Percentiles rank a stretch among this genome's conserved stretches.
These are phyloP conservation scores for Orthosia cruda DNA, from an alignment of 2,888 invertebrate species.

Conservation along the genomic window DNA sequence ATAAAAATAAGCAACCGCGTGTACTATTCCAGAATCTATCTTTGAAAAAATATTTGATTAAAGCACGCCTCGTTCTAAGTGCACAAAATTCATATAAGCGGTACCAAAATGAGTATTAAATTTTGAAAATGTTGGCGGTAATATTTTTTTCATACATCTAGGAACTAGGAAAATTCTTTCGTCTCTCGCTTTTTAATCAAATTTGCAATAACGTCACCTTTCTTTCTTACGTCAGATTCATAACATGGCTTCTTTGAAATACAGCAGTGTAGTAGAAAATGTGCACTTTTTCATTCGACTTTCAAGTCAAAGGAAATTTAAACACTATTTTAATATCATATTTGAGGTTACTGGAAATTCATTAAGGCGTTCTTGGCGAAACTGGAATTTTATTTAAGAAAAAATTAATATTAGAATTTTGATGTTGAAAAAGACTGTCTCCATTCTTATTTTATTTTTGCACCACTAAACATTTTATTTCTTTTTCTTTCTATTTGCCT, in stretches of 20 bases:
- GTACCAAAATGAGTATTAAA: slow-evolving; percentile 38
- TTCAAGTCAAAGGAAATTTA: slow-evolving; percentile 27
- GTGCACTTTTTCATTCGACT: slow-evolving; percentile 32
- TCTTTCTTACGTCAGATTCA: slow-evolving; percentile 77
- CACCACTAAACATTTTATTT: no score
- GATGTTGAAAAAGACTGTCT: no score
- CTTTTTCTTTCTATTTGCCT: no score
- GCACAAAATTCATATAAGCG: slow-evolving; percentile 33
- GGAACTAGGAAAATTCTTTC: slow-evolving; percentile 65
- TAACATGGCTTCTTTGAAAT: slow-evolving; percentile 78
- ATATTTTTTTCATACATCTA: slow-evolving; percentile 68
- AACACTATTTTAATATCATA: slow-evolving; percentile 21
- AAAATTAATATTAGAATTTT: no score
- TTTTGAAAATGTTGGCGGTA: slow-evolving; percentile 52
- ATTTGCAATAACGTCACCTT: slow-evolving; percentile 78
- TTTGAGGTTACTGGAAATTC: background rate
- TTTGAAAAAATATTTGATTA: slow-evolving; percentile 54
- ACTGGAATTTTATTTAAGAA: background rate
- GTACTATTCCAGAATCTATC: slow-evolving; percentile 5
- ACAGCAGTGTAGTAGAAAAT: slow-evolving; percentile 46
- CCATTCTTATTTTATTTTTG: no score
- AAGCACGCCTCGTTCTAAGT: slow-evolving; percentile 17
- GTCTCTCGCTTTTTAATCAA: slow-evolving; percentile 78
- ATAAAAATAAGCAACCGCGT: background rate
- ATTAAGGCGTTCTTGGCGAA: background rate